Evolutionary conservation across 2,888 invertebrate genomes (phyloP).

Genomic region (Clitarchus hookeri): DNA sequence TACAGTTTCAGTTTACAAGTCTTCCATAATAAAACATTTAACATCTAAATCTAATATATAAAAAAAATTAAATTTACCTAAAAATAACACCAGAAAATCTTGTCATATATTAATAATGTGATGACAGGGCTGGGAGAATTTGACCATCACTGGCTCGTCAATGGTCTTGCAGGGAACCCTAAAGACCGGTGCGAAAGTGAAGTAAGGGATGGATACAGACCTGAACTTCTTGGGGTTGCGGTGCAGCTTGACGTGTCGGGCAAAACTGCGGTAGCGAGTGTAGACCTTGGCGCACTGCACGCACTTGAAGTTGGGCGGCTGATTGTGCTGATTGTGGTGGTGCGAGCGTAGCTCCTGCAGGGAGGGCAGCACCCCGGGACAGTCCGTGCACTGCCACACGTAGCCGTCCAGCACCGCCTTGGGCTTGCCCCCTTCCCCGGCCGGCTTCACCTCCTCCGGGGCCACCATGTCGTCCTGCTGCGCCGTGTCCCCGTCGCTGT

Average conservation of each 20-base stretch:
- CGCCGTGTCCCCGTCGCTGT: slow-evolving; percentile 31
- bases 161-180: no score
- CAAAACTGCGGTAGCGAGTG: slow-evolving; percentile 48
- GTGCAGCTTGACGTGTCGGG: slow-evolving; percentile 48
- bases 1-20: no score
- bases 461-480: slow-evolving; percentile 21
- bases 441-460: slow-evolving; percentile 31
- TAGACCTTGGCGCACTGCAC: slow-evolving; percentile 47
- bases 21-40: no score
- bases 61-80: no score
- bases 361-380: slow-evolving; percentile 40
- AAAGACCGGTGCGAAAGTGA: no score
- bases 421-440: slow-evolving; percentile 30
- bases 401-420: slow-evolving; percentile 46
- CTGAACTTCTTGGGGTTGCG: slow-evolving; percentile 46
- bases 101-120: no score
- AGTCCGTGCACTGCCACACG: slow-evolving; percentile 47
- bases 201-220: slow-evolving; percentile 37
- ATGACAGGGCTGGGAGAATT: no score
- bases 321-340: slow-evolving; percentile 45
- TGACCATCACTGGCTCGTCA: no score
- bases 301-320: slow-evolving; percentile 48
- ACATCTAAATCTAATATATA: no score
- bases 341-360: slow-evolving; percentile 45
- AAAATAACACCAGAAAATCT: no score